phyloP scores from a whole-genome alignment of 2,888 invertebrate species.

The Heterodera filipjevi region DNA sequence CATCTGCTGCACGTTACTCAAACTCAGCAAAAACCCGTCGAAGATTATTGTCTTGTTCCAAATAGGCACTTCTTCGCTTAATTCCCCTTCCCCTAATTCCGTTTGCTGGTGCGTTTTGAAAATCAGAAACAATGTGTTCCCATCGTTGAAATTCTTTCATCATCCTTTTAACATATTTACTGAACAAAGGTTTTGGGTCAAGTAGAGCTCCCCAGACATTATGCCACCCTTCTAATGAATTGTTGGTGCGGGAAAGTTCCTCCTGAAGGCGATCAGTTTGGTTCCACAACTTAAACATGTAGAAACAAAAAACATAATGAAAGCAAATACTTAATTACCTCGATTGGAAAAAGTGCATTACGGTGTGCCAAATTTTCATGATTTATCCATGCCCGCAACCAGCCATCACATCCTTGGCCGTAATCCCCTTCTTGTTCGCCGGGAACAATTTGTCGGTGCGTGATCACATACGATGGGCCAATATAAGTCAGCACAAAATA shows the following conservation, averaged over 20 bases:
- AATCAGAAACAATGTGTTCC: no score
- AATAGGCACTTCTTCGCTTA: neutral
- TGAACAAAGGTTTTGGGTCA: neutral
- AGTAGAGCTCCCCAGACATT: neutral
- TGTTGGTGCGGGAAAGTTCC: neutral
- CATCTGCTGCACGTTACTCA: neutral
- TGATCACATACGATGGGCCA: neutral
- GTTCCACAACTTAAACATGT: neutral
- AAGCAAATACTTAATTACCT: neutral
- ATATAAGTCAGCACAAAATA: no score
- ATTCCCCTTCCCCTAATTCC: neutral
- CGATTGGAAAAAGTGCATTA: no score
- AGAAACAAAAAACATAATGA: neutral
- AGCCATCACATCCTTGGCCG: conserved; percentile 15
- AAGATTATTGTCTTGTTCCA: neutral
- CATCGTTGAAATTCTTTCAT: no score
- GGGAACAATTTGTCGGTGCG: neutral
- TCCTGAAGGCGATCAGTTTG: neutral
- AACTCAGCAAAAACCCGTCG: neutral
- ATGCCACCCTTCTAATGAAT: neutral
- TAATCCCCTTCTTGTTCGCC: neutral
- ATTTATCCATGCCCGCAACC: neutral
- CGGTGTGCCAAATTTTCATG: conserved; percentile 10
- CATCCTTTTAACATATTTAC: no score
- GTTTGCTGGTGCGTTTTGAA: neutral